Evolutionary conservation across 1,140 invertebrate genomes (phyloP).

Genomic region (Bombus sylvicola): DNA sequence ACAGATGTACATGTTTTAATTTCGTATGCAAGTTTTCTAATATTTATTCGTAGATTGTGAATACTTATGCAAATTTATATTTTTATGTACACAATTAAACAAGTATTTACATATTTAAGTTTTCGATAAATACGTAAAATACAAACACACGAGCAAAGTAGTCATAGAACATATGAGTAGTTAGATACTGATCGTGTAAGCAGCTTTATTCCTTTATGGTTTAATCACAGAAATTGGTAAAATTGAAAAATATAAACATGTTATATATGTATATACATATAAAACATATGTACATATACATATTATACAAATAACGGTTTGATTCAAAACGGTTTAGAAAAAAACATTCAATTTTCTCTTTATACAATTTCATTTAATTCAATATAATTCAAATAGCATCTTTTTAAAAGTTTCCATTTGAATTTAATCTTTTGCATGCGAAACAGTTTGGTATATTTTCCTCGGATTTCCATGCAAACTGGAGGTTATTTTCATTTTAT

Average conservation of each 20-base stretch:
- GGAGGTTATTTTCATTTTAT: background rate
- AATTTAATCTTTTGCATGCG: no score
- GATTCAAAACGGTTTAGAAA: background rate
- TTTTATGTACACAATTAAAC: no score
- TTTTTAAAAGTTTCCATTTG: no score
- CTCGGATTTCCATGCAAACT: background rate
- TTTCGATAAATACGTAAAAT: background rate
- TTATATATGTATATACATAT: no score
- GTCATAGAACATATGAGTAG: background rate
- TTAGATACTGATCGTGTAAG: no score
- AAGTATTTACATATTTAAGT: background rate
- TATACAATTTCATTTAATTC: background rate
- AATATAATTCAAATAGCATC: no score
- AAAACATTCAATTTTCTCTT: background rate
- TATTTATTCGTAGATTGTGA: background rate
- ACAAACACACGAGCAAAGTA: background rate
- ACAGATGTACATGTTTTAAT: background rate
- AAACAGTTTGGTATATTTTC: background rate
- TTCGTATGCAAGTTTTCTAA: background rate
- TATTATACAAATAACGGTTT: no score
- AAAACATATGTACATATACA: no score
- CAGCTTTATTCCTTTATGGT: no score
- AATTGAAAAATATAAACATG: no score
- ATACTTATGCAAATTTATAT: background rate
- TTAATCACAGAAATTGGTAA: no score